Base-by-base conservation (phyloP, 2,797 vertebrate genomes). In the Phataginus tetradactyla region DNA sequence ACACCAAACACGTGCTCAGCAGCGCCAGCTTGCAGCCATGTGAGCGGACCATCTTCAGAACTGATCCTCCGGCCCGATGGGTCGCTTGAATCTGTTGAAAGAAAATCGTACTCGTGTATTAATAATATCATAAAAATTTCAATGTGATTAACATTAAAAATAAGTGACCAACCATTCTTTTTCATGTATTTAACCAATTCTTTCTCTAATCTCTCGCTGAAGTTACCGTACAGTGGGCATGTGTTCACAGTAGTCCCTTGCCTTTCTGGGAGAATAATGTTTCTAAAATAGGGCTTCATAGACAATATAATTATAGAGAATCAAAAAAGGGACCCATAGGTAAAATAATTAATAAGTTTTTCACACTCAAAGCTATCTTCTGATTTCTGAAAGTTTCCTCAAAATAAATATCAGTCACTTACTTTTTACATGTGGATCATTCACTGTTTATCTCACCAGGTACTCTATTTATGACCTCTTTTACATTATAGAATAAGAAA, bases 361-460 rank as follows among this genome's bases (percentile, higher is more conserved):
- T 74, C 96, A 68, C 27, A 88, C 42, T 34, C 10, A 8, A 68
- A 6, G 7, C 84, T 95, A 59, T 91, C 96, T 34, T 85, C 66
- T 96, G 51, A 77, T 95, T 97, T 98, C 86, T 91, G 72, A 97
- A 97, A 42, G 29, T 95, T 95, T 74, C 57, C 57, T 85, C 25
- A 66, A 94, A 72, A 79, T 96, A 97, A 95, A 93, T 96, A 83
- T 18, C 88, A 97, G 85, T 96, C 91, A 81, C 53, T 85, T 90
- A 59, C 95, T 96, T 95, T 92, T 96, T 63, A 14, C 12, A 23
- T 63, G 34, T 14, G 37, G 91, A 77, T 34, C 4, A 3, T 95
- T 94, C 95, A 93, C 94, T 94, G 51, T 79, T 78, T 69, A 79
- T 92, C 96, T 97, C 91, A 96, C 97, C 69, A 80, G 64, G 15